A percentile compares a stretch with the other conserved stretches of the same genome.
Conservation (phyloP, 2,797 vertebrate species). For the Sebastolobus alascanus region DNA sequence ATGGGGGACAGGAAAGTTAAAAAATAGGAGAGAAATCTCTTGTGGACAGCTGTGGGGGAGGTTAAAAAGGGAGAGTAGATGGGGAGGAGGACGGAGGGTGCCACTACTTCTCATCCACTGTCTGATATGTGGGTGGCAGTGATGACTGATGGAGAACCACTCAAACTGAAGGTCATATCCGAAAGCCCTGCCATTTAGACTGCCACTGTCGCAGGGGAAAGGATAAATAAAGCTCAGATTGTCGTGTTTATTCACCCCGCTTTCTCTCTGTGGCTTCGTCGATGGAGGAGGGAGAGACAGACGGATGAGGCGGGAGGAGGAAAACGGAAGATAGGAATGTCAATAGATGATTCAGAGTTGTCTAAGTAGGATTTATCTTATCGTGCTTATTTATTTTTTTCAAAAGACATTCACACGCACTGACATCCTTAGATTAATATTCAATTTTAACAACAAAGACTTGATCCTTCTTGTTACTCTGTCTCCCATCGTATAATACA, state of each 20-base stretch:
- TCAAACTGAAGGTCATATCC: slow-evolving; percentile 80
- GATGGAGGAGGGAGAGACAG: slow-evolving; percentile 26
- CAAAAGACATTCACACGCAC: slow-evolving; percentile 28
- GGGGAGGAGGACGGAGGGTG: slow-evolving; percentile 31
- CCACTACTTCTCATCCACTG: slow-evolving; percentile 58
- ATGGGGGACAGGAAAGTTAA: slow-evolving; percentile 27
- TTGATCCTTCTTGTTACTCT: slow-evolving; percentile 42
- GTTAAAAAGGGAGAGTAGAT: slow-evolving; percentile 41
- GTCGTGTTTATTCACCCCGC: slow-evolving; percentile 67
- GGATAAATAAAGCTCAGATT: slow-evolving; percentile 74
- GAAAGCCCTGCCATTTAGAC: slow-evolving; percentile 75
- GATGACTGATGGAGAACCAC: slow-evolving; percentile 78
- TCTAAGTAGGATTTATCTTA: slow-evolving; percentile 61
- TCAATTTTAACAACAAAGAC: slow-evolving; percentile 57
- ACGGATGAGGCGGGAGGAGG: slow-evolving; percentile 39
- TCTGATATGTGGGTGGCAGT: slow-evolving; percentile 75
- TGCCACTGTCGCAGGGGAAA: slow-evolving; percentile 65
- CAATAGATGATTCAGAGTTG: slow-evolving; percentile 58
- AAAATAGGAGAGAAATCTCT: slow-evolving; percentile 39
- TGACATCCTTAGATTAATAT: slow-evolving; percentile 51
- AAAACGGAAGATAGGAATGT: slow-evolving; percentile 36
- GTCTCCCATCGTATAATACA: slow-evolving; percentile 24
- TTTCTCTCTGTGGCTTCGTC: slow-evolving; percentile 51
- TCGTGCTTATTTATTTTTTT: slow-evolving; percentile 24
- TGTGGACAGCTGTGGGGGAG: slow-evolving; percentile 45